Evolutionary conservation across 1,140 invertebrate species (phyloP), one percentile per base, ranked within the genome.

Genomic region (Myzus persicae): DNA sequence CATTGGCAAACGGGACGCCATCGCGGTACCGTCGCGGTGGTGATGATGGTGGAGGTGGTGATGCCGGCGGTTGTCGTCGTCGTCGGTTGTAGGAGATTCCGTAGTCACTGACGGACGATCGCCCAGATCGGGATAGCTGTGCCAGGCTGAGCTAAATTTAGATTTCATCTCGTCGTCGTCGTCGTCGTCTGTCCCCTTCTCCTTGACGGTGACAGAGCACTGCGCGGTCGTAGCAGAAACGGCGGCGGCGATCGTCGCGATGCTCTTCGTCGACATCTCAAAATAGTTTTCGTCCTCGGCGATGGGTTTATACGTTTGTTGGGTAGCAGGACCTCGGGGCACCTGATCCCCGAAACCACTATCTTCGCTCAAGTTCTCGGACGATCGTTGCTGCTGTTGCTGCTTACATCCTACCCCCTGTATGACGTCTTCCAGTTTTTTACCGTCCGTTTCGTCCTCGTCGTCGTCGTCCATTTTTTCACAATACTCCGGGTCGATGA

Each of bases 331-430:
- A 85, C 59, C 6, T n/a, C 76, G n/a, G 38, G 94, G 95, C 89
- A 96, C 95, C 93, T 96, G 96, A 94, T 97, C 96, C 93, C 97
- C 96, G 95, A 97, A 97, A 38, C 97, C 97, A 94, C 97, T 97
- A 95, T 97, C 97, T 94, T 97, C 97, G 94, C 97, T 97, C 76
- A 97, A 95, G 95, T 97, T 97, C 94, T 97, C 97, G 5, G 96
- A 96, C 46, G 97, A 97, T 94, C 96, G 96, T 31, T 96, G 96
- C 3, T 93, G 85, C 18, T 95, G 87, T 8, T 36, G 44, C n/a
- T 91, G 94, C 94, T 51, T 90, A 40, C 87, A 51, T 2, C 38
- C 5, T 7, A 59, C 89, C 38, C 11, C 26, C 38, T 90, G 89
- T 54, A n/a, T 24, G 26, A 31, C 54, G 94, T 94, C 40, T 90